Percentiles rank a stretch among this genome's conserved stretches.
Conservation (phyloP, 2,113 vertebrate species). For the Fregata magnificens region DNA sequence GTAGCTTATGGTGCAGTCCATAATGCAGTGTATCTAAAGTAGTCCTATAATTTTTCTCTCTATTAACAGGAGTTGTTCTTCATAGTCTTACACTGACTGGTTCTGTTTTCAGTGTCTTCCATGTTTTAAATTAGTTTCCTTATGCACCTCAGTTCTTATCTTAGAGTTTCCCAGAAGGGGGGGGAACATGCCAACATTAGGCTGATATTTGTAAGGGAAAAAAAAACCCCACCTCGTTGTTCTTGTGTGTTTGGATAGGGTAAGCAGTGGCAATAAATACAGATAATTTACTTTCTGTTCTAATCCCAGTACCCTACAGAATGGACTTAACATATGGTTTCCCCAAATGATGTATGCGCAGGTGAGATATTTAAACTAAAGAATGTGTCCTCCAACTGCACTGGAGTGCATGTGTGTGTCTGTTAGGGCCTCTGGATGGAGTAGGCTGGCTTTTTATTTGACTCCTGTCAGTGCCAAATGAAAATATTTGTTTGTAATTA, state of each 20-base stretch:
- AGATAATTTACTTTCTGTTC: background rate
- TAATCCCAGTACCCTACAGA: background rate
- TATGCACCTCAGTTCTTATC: background rate
- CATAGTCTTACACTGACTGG: background rate
- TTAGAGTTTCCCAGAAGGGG: background rate
- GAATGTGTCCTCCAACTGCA: background rate
- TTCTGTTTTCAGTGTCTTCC: background rate
- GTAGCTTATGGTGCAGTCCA: background rate
- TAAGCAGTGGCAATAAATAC: background rate
- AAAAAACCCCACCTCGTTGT: background rate
- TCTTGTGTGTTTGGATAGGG: background rate
- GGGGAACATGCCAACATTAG: background rate
- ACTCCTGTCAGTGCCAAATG: background rate
- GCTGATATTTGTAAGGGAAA: background rate
- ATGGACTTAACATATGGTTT: background rate
- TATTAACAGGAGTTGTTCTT: background rate
- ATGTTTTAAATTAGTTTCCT: background rate
- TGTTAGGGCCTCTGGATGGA: background rate
- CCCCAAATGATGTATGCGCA: too few relatives aligned
- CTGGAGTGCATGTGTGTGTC: background rate
- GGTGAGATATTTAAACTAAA: background rate
- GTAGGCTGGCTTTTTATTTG: background rate
- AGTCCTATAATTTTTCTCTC: background rate
- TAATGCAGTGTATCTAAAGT: background rate
- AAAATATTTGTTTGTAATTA: background rate